Evolutionary conservation across 2,888 invertebrate species (phyloP).

Genomic region (Cryptosula pallasiana): DNA sequence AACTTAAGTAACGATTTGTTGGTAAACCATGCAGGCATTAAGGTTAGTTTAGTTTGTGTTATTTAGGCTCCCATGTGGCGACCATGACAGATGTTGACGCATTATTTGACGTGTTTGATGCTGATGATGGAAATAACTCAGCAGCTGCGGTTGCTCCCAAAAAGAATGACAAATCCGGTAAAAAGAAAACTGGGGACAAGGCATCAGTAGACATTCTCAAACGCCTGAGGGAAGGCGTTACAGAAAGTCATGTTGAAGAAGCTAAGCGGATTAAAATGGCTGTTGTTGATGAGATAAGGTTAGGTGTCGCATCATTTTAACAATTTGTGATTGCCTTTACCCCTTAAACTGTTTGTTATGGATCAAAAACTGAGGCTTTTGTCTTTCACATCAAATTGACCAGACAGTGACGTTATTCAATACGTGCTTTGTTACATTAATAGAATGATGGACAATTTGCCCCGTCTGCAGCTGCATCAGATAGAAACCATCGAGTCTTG

Average conservation of each 20-base stretch:
- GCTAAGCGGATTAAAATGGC: conserved; percentile 38
- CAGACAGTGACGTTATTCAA: conserved; percentile 16
- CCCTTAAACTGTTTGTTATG: too few relatives aligned
- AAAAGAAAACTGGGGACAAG: background rate
- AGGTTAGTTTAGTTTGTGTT: too few relatives aligned
- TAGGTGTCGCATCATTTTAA: too few relatives aligned
- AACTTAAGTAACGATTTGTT: too few relatives aligned
- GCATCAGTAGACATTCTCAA: conserved; percentile 24
- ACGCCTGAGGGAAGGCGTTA: conserved; percentile 31
- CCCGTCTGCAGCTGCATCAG: conserved; percentile 79
- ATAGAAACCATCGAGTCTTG: conserved; percentile 87
- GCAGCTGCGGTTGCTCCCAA: background rate
- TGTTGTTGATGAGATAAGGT: conserved; percentile 35
- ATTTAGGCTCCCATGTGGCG: too few relatives aligned
- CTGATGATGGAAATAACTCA: conserved; percentile 24
- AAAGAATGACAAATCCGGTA: conserved; percentile 23
- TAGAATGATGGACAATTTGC: conserved; percentile 70
- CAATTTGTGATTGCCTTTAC: too few relatives aligned
- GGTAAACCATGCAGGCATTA: too few relatives aligned
- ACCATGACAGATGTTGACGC: conserved; percentile 36
- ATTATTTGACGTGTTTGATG: conserved; percentile 43
- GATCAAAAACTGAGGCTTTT: too few relatives aligned
- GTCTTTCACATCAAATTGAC: background rate
- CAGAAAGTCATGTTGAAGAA: conserved; percentile 35
- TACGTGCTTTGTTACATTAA: conserved; percentile 24